Conservation (phyloP, 2,888 invertebrate genomes). For the Epinotia ramella region DNA sequence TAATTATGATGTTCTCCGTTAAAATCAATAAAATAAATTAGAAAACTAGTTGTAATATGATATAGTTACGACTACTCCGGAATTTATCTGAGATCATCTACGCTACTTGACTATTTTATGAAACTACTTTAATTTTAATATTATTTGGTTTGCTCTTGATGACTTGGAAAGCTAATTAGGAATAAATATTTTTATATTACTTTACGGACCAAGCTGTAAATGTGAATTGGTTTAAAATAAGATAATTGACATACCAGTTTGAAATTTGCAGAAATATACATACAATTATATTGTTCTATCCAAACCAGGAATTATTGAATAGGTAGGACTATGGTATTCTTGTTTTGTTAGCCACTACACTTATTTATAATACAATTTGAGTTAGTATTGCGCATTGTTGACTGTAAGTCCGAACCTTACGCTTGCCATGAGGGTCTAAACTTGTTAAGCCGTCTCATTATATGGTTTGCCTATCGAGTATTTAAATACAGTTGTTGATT, state of each 20-base stretch:
- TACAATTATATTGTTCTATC: no score
- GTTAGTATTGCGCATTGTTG: not conserved
- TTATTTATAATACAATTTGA: no score
- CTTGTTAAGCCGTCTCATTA: not conserved
- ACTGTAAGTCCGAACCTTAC: not conserved
- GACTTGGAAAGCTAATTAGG: not conserved
- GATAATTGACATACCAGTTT: no score
- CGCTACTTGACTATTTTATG: constrained; percentile 15
- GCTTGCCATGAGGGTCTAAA: no score
- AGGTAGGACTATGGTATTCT: no score
- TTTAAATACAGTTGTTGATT: not conserved
- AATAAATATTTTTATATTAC: not conserved
- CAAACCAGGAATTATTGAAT: no score
- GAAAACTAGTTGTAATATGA: constrained; percentile 47
- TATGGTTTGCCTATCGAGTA: not conserved
- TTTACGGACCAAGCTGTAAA: not conserved
- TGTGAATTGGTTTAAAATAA: not conserved
- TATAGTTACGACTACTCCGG: constrained; percentile 39
- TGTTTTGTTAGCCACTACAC: no score
- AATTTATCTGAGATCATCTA: constrained; percentile 43
- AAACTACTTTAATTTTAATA: constrained; percentile 1
- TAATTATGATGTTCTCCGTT: constrained; percentile 46
- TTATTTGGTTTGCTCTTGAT: not conserved
- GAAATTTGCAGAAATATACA: no score
- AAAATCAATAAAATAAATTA: constrained; percentile 47